Base-by-base conservation (phyloP, 2,888 invertebrate species). In the Cataglyphis altisquamis region DNA sequence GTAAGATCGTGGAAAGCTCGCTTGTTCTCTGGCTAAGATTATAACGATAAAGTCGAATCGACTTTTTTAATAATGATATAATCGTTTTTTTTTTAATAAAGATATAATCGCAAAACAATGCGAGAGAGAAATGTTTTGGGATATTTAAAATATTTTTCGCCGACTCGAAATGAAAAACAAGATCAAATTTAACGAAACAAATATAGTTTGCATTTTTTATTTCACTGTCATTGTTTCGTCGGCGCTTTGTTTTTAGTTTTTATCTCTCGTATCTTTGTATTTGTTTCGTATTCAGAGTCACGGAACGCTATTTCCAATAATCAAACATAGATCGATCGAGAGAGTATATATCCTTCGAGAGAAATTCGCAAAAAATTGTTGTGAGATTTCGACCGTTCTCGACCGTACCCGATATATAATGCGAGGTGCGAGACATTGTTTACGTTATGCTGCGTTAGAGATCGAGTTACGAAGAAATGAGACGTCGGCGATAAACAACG, bases 361-460 rank as follows among this genome's bases (percentile, higher is more conserved):
- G 3, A 10, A 21, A 63, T 63, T 12, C n/a, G 1, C 36, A 39
- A 3, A 41, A n/a, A 18, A 18, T 63, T 48, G 52, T 75, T 32
- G 74, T 36, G 36, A 29, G 45, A 63, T 63, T 36, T 25, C 32
- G 52, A 41, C 3, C 36, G 21, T 52, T 52, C 32, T 4, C 25
- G 25, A 32, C 60, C 0, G 57, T 45, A 32, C 32, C 0, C 9
- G 15, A 15, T 21, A 32, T 32, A 32, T 0, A 12, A 21, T 12
- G 60, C 41, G 77, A 60, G 67, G 32, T 57, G 67, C 57, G 78
- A 45, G 45, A 80, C 70, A 60, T 57, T 78, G 67, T 77, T 77
- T 77, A 66, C 75, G 29, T 77, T 78, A 68, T 12, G 70, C 78
- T 18, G 70, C 45, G 68, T 68, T 78, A 68, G 68, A 68, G 48